These are phyloP conservation scores for Rhinogobius similis DNA, from an alignment of 2,113 vertebrate species.

Conservation along the genomic window DNA sequence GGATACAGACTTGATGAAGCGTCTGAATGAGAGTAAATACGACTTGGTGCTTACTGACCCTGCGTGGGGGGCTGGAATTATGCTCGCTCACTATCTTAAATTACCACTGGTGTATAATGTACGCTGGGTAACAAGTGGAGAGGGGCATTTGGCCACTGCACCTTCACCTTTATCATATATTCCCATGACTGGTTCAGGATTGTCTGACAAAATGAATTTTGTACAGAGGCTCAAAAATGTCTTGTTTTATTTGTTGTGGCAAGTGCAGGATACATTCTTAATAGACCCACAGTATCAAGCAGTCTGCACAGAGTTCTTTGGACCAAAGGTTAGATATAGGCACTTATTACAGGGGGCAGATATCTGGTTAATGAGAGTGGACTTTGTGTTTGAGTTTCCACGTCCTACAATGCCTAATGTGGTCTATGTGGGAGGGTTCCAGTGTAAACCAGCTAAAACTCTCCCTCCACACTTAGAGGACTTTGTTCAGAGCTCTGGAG, in stretches of 20 bases:
- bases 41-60: constrained; percentile 76
- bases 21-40: constrained; percentile 54
- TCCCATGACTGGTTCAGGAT: constrained; percentile 55
- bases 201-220: constrained; percentile 74
- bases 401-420: constrained; percentile 79
- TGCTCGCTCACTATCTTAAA: constrained; percentile 67
- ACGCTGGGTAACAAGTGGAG: constrained; percentile 63
- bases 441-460: constrained; percentile 66
- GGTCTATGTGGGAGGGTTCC: constrained; percentile 75
- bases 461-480: constrained; percentile 70
- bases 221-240: constrained; percentile 65
- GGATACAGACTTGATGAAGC: constrained; percentile 54
- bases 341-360: constrained; percentile 71
- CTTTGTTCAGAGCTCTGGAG: constrained; percentile 74
- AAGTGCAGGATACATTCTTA: constrained; percentile 34
- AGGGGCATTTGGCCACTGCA: constrained; percentile 65
- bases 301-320: constrained; percentile 63
- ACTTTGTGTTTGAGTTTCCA: constrained; percentile 81
- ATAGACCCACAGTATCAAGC: constrained; percentile 47
- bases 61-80: constrained; percentile 53
- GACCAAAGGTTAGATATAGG: constrained; percentile 55
- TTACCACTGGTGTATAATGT: constrained; percentile 71
- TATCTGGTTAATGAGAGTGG: constrained; percentile 77
- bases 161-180: constrained; percentile 73
- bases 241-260: constrained; percentile 44